Conservation (phyloP, 64 coral and sea anemone genomes). For the Anthopleura sola region DNA sequence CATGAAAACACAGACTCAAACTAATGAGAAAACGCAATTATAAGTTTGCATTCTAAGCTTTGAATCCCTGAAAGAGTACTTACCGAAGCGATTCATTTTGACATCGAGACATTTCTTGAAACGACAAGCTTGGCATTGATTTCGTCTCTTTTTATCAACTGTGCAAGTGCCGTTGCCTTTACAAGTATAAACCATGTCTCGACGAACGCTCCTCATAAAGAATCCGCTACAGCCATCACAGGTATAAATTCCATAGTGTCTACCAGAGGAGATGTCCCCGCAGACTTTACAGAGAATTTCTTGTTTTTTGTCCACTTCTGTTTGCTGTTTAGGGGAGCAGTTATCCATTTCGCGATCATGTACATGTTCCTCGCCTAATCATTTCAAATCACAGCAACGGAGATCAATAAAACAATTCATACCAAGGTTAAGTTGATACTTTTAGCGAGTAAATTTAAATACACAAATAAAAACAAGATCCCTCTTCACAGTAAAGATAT, state of each 20-base stretch:
- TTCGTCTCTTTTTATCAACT: constrained; percentile 93
- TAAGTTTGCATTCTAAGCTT: background rate
- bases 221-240: constrained; percentile 95
- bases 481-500: background rate
- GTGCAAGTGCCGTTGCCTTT: constrained; percentile 92
- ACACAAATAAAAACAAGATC: background rate
- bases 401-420: background rate
- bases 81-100: constrained; percentile 99
- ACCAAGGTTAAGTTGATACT: background rate
- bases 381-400: constrained; percentile 44
- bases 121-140: constrained; percentile 96
- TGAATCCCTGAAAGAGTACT: constrained; percentile 27
- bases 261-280: constrained; percentile 90
- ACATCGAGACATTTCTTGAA: constrained; percentile 97
- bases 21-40: background rate
- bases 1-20: constrained; percentile 11
- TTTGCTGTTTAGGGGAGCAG: constrained; percentile 56
- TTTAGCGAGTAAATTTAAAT: background rate
- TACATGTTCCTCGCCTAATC: constrained; percentile 44
- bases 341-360: constrained; percentile 66
- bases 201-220: constrained; percentile 91
- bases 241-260: constrained; percentile 90
- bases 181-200: constrained; percentile 95
- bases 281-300: constrained; percentile 96
- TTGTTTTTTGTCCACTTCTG: constrained; percentile 62